phyloP scores from a whole-genome alignment of 2,797 vertebrate genomes.

The Trematomus bernacchii region DNA sequence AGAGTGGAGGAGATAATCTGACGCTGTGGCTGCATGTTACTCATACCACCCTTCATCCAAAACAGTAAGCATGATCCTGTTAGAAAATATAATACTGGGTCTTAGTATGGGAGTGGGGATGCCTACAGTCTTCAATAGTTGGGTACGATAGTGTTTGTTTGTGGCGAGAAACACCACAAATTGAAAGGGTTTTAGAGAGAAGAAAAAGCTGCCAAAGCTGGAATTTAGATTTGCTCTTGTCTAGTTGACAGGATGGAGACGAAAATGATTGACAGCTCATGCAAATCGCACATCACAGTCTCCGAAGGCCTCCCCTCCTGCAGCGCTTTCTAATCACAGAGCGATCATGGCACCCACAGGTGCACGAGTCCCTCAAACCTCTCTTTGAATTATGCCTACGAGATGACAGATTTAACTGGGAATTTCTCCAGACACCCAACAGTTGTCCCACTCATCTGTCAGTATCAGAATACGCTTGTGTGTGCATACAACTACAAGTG shows the following conservation, averaged over 20 bases:
- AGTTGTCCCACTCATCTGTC: slow-evolving; percentile 74
- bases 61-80: slow-evolving; percentile 73
- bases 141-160: slow-evolving; percentile 50
- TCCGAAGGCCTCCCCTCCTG: slow-evolving; percentile 59
- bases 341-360: slow-evolving; percentile 75
- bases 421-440: slow-evolving; percentile 73
- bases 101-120: slow-evolving; percentile 55
- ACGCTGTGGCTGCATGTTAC: slow-evolving; percentile 65
- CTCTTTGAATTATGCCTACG: slow-evolving; percentile 65
- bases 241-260: slow-evolving; percentile 57
- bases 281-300: slow-evolving; percentile 71
- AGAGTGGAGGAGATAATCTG: slow-evolving; percentile 69
- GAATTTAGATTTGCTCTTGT: slow-evolving; percentile 50
- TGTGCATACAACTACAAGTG: slow-evolving; percentile 15
- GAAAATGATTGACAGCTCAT: slow-evolving; percentile 77
- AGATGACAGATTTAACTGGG: slow-evolving; percentile 71
- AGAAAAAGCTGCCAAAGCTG: slow-evolving; percentile 8
- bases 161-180: slow-evolving; percentile 34
- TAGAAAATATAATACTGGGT: slow-evolving; percentile 68
- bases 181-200: slow-evolving; percentile 27
- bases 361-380: slow-evolving; percentile 58
- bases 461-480: slow-evolving; percentile 42
- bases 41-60: slow-evolving; percentile 68
- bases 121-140: slow-evolving; percentile 35
- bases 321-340: slow-evolving; percentile 68